Conservation (phyloP, 1,140 invertebrate species). For the Cecropterus lyciades region DNA sequence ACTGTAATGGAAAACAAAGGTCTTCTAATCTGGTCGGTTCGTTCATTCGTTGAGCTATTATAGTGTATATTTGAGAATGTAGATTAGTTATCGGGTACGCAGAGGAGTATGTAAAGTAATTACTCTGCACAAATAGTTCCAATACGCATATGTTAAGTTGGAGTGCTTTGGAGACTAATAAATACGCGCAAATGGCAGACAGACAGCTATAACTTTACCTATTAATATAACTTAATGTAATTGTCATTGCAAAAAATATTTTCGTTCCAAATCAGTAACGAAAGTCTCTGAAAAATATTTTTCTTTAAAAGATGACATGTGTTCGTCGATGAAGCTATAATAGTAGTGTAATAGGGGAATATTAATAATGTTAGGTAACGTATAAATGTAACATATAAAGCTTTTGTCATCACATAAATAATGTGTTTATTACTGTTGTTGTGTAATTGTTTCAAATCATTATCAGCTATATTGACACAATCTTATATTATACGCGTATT, state of each 20-base stretch:
- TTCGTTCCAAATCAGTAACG: constrained; percentile 1
- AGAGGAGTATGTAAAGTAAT: constrained; percentile 67
- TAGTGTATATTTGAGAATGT: constrained; percentile 75
- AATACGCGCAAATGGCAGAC: constrained; percentile 56
- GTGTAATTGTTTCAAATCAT: too few relatives aligned
- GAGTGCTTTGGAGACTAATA: constrained; percentile 69
- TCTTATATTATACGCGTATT: too few relatives aligned
- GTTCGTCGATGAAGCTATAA: too few relatives aligned
- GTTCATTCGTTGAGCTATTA: constrained; percentile 58
- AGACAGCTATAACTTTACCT: constrained; percentile 37
- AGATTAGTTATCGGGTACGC: constrained; percentile 71
- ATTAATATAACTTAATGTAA: constrained; percentile 1
- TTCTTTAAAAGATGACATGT: too few relatives aligned
- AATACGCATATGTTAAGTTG: constrained; percentile 59
- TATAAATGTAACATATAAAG: too few relatives aligned
- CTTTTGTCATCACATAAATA: too few relatives aligned
- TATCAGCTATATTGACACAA: too few relatives aligned
- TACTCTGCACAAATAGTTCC: constrained; percentile 70
- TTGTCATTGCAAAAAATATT: constrained; percentile 15
- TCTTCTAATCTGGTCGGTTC: constrained; percentile 52
- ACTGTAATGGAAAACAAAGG: constrained; percentile 46
- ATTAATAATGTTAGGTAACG: too few relatives aligned
- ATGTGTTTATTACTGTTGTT: too few relatives aligned
- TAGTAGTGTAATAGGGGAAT: too few relatives aligned
- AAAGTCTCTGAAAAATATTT: background rate